Conservation (phyloP, 2,113 vertebrate species). For the Scytalopus superciliaris region DNA sequence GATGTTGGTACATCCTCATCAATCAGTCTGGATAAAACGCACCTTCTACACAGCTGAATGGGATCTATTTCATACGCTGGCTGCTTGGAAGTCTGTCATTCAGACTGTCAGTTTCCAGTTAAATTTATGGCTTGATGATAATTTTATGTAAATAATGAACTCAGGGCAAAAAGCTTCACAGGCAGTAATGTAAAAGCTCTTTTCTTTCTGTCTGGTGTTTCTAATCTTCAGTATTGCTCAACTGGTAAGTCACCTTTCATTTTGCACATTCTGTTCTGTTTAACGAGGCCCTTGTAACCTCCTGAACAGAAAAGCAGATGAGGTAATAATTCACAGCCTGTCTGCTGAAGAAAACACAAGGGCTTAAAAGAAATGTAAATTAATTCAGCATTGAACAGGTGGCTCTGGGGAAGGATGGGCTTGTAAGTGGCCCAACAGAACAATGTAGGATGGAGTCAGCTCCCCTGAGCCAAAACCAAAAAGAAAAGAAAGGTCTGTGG, state of each 20-base stretch:
- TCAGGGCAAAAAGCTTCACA: not conserved
- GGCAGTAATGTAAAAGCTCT: not conserved
- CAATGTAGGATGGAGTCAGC: not conserved
- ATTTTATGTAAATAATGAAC: not conserved
- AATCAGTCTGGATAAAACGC: not conserved
- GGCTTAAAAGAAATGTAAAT: not conserved
- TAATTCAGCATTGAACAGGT: not conserved
- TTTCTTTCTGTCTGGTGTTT: not conserved
- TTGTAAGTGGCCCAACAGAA: not conserved
- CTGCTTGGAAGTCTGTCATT: not conserved
- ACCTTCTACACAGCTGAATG: not conserved
- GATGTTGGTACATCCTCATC: not conserved
- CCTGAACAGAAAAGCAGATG: not conserved
- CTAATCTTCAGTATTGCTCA: not conserved
- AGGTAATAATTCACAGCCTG: not conserved
- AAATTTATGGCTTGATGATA: slow-evolving; percentile 8
- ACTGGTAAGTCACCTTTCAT: not conserved
- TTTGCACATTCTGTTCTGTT: not conserved
- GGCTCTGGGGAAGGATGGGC: not conserved
- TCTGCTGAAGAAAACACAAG: not conserved
- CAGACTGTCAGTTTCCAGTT: not conserved
- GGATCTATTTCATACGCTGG: not conserved
- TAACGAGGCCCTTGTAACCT: not conserved
- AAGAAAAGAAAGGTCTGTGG: not conserved
- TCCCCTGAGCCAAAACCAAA: not conserved